A percentile compares a stretch with the other conserved stretches of the same genome.
Evolutionary conservation across 2,888 invertebrate genomes (phyloP).

Genomic region (Unio delphinus): DNA sequence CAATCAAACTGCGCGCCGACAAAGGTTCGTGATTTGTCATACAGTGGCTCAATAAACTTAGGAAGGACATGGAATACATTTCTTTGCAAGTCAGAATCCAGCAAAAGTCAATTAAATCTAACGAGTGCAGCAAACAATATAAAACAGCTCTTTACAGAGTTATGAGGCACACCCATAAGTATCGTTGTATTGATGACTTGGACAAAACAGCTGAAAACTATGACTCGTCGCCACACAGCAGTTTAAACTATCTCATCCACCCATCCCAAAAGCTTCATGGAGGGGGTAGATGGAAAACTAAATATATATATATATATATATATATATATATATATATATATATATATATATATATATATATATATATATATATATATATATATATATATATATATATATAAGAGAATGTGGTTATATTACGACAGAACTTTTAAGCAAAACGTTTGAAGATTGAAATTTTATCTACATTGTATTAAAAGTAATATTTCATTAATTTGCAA

Average conservation of each 20-base stretch:
- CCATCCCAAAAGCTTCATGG: background rate
- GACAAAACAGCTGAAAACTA: background rate
- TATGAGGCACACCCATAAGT: conserved; percentile 3
- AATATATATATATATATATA: no score
- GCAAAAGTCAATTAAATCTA: conserved; percentile 5
- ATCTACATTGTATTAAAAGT: no score
- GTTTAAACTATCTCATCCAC: background rate
- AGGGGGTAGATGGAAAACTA: background rate
- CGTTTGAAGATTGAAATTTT: no score
- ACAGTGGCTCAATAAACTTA: conserved; percentile 5
- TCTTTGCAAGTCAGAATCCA: conserved; percentile 5
- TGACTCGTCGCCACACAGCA: background rate
- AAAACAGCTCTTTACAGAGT: background rate
- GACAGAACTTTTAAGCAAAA: no score
- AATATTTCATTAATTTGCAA: no score
- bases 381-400: no score
- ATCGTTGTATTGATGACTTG: conserved; percentile 3
- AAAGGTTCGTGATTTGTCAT: conserved; percentile 8
- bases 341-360: no score
- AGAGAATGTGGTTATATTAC: no score
- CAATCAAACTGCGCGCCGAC: conserved; percentile 9
- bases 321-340: no score
- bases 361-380: no score
- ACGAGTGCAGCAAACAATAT: conserved; percentile 4
- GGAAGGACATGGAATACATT: conserved; percentile 4